These are phyloP conservation scores for Malurus cyaneus DNA, from an alignment of 2,113 vertebrate genomes.

Conservation along the genomic window DNA sequence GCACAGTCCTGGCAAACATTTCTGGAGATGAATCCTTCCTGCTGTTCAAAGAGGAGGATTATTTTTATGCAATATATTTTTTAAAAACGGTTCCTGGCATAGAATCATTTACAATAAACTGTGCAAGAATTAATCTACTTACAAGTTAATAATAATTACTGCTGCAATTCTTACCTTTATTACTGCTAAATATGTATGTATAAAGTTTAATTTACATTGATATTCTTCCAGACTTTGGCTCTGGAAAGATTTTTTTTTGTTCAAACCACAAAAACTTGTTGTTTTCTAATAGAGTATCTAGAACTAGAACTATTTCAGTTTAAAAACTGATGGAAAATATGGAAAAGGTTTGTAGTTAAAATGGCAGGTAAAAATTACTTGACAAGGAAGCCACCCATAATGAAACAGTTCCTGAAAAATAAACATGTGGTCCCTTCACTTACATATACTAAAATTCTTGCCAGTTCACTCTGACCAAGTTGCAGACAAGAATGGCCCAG, in stretches of 20 bases:
- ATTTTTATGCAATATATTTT: slow-evolving; percentile 74
- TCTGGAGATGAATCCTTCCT: slow-evolving; percentile 77
- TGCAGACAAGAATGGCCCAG: not conserved
- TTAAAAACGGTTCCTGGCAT: slow-evolving; percentile 47
- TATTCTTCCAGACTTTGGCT: not conserved
- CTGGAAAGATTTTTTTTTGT: not conserved
- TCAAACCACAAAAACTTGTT: not conserved
- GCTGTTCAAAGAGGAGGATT: slow-evolving; percentile 69
- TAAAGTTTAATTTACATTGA: not conserved
- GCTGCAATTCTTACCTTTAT: slow-evolving; percentile 19
- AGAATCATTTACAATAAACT: slow-evolving; percentile 67
- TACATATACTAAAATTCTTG: not conserved
- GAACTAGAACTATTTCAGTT: not conserved
- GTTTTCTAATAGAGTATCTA: not conserved
- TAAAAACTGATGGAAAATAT: not conserved
- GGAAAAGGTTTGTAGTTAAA: not conserved
- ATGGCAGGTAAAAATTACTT: not conserved
- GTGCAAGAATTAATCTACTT: slow-evolving; percentile 14
- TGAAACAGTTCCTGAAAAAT: not conserved
- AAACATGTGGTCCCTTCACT: not conserved
- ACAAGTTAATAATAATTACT: slow-evolving; percentile 28
- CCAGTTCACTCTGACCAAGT: not conserved
- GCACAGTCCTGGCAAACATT: slow-evolving; percentile 68
- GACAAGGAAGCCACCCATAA: not conserved
- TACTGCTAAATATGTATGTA: not conserved